Evolutionary conservation across 2,888 invertebrate species (phyloP).

Genomic region (Sarcophaga caerulescens): DNA sequence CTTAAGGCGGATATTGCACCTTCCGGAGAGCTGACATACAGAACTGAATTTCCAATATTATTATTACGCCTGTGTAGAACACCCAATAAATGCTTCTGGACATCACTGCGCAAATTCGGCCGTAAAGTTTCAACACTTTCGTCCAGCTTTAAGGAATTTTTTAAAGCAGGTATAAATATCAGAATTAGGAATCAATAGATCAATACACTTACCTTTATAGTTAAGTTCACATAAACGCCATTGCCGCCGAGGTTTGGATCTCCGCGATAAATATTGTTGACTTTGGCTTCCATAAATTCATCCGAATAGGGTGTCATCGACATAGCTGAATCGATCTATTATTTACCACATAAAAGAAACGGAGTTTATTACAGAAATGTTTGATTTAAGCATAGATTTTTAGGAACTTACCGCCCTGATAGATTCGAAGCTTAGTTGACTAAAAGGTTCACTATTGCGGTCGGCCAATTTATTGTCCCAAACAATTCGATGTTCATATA

Average conservation of each 20-base stretch:
- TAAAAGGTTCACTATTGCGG: slow-evolving; percentile 89
- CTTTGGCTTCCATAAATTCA: slow-evolving; percentile 90
- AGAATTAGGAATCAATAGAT: neutral
- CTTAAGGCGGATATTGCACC: slow-evolving; percentile 88
- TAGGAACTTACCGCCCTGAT: slow-evolving; percentile 89
- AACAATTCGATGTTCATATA: slow-evolving; percentile 89
- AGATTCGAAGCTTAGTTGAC: slow-evolving; percentile 91
- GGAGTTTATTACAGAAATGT: neutral
- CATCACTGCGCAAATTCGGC: slow-evolving; percentile 86
- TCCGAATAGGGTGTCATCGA: slow-evolving; percentile 95
- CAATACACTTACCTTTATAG: slow-evolving; percentile 84
- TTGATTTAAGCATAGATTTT: neutral
- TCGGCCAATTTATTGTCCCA: slow-evolving; percentile 90
- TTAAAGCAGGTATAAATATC: too few species aligned
- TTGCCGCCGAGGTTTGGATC: slow-evolving; percentile 86
- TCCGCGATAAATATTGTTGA: slow-evolving; percentile 90
- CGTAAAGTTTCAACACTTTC: slow-evolving; percentile 88
- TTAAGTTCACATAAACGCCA: slow-evolving; percentile 92
- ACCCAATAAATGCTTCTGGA: slow-evolving; percentile 91
- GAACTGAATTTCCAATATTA: slow-evolving; percentile 92
- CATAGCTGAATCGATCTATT: slow-evolving; percentile 94
- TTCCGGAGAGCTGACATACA: slow-evolving; percentile 91
- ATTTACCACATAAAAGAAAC: slow-evolving; percentile 42
- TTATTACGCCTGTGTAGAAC: slow-evolving; percentile 91
- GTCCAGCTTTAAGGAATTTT: slow-evolving; percentile 83